Evolutionary conservation across 1,140 invertebrate species (phyloP), one percentile per base, ranked within the genome.

Genomic region (Diachasmimorpha longicaudata): DNA sequence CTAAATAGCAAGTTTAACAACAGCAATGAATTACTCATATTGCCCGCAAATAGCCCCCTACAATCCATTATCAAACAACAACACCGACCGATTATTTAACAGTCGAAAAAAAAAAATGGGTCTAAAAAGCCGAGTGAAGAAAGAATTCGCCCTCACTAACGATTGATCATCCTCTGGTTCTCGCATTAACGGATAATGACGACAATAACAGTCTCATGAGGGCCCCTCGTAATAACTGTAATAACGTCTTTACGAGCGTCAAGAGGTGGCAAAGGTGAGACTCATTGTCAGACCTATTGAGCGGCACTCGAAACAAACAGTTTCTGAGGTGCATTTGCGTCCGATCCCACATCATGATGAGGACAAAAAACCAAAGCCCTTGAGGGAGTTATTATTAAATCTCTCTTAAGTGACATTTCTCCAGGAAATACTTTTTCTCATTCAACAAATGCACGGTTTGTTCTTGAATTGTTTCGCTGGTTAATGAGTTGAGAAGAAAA

Each of bases 171-270:
- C 21, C 72, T 37, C 42, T 19, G 55, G 63, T 25, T 19, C 55
- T 63, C 52, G 37, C 71, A 73, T 73, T 73, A 76, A 76, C 74
- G 71, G 75, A 79, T 81, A 79, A 81, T 77, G 66, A 72, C 46
- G 74, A 58, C 31, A 81, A 77, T 82, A 81, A 80, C 76, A 74
- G 77, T 31, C 36, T 39, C 66, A 68, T 39, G 16, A 68, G 36
- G 66, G 25, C 55, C 52, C 52, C 25, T 31, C 31, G 37, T 79
- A 81, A 79, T 79, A 82, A 81, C 77, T 69, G 79, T 75, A 81
- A 75, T 81, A 81, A 82, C 75, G 72, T 79, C 74, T 82, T 81
- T 79, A 82, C 72, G 81, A 78, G 70, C 68, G 72, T 31, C 72
- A 23, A 21, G 31, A 74, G 70, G 77, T 80, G 76, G 46, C 73